Base-by-base conservation (phyloP, 2,797 vertebrate species). In the Lutjanus argentimaculatus region DNA sequence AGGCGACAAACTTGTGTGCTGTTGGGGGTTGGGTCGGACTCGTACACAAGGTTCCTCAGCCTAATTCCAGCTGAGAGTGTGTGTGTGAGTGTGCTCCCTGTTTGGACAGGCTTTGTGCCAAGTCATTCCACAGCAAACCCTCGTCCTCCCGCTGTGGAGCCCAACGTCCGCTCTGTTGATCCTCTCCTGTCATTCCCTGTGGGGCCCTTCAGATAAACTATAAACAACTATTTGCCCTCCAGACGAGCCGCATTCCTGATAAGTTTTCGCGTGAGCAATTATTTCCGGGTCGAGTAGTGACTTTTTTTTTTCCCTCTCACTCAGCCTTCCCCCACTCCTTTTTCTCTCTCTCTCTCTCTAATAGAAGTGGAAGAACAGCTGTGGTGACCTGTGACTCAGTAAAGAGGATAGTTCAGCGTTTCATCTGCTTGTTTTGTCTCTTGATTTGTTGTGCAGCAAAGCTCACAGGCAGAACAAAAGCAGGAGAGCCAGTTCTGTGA, bases 251-350 rank as follows among this genome's bases (percentile, higher is more conserved):
- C 94, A 95, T 96, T 95, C 94, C 95, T 89, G 90, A 95, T 94
- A 89, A 94, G 71, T 85, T 76, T 89, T 83, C 76, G 79, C 86
- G 21, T 79, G 80, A 86, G 88, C 91, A 95, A 96, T 95, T 95
- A 91, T 95, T 95, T 96, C 95, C 95, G 95, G 95, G 95, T 96
- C 91, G 81, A 85, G 75, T 61, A 79, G 83, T 71, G 67, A 87
- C 85, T 88, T 88, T 82, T 79, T 67, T 53, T 64, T 48, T 53
- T 12, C 53, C 8, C 53, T 52, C 66, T 68, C 67, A 66, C 25
- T 71, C 42, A 7, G 58, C 66, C 77, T 80, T 75, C 71, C 77
- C 73, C 69, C 72, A 1, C 53, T 22, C 25, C 21, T 58, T 65
- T 77, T 75, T 51, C 22, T 16, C 25, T 25, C 25, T 17, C 8